Evolutionary conservation across 2,888 invertebrate genomes (phyloP), one percentile per base, ranked within the genome.

Genomic region (Teinopalpus imperialis): DNA sequence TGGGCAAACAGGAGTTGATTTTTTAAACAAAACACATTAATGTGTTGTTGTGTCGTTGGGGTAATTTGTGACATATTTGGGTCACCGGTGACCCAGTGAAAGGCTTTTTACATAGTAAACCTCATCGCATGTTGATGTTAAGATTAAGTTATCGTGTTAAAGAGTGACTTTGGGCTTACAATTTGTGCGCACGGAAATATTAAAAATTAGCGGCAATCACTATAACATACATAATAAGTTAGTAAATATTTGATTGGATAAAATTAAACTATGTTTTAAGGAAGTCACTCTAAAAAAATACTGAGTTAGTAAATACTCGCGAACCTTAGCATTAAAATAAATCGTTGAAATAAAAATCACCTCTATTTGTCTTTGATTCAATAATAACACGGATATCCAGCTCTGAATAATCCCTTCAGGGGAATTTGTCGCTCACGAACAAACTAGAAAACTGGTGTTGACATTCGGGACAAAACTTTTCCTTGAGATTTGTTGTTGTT

Each of bases 401-500:
- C 32, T 39, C 45, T 18, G 39, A 32, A 36, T 39, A 41, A 46
- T 46, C 40, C 40, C 46, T 35, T 37, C 12, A 32, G 46, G 40
- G 40, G 46, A 41, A 46, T 46, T 46, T 46, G 46, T 46, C 46
- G 40, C 23, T 30, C 40, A 10, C 27, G 40, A 23, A 29, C 35
- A 34, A 52, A 52, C 49, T 48, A 46, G 39, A 34, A 20, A 48
- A 48, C 53, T 43, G 34, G 34, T 54, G 56, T 56, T 56, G 53
- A 56, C 59, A 53, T 52, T 47, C 41, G 47, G 43, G 47, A 49
- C 36, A 34, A 56, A 59, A 54, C 39, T 54, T 52, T 43, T 23
- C 29, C 40, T 29, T 42, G 48, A 59, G 53, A 59, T 54, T 59
- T 59, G 35, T 53, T 49, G 43, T 50, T 43, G 10, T 29, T 42